These are phyloP conservation scores for Hymenochirus boettgeri DNA, from an alignment of 2,113 vertebrate genomes.

Conservation along the genomic window DNA sequence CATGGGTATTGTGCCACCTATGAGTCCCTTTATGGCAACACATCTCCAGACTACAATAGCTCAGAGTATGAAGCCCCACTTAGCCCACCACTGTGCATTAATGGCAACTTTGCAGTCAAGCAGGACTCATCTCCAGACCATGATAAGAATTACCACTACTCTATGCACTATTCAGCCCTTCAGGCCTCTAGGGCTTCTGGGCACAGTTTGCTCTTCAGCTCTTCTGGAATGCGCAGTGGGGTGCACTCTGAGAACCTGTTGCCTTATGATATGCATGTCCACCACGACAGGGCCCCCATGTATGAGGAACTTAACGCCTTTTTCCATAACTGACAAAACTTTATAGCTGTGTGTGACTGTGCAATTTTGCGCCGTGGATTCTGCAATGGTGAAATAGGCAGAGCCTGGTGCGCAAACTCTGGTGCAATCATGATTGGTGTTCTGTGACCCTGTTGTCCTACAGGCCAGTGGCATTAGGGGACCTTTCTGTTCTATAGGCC, in stretches of 20 bases:
- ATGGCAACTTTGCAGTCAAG: slow-evolving; percentile 89
- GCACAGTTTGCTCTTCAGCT: slow-evolving; percentile 82
- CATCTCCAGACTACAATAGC: slow-evolving; percentile 91
- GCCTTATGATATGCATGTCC: slow-evolving; percentile 92
- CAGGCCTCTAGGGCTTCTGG: slow-evolving; percentile 73
- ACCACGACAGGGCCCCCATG: slow-evolving; percentile 83
- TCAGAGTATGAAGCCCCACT: slow-evolving; percentile 84
- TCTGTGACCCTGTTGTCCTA: not conserved
- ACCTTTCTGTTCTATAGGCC: not conserved
- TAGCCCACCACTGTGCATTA: slow-evolving; percentile 85
- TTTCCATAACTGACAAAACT: slow-evolving; percentile 78
- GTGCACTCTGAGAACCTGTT: slow-evolving; percentile 88
- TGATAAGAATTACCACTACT: slow-evolving; percentile 89
- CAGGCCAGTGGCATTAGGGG: not conserved
- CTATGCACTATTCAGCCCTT: slow-evolving; percentile 93
- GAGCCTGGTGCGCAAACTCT: slow-evolving; percentile 4
- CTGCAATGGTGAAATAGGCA: not conserved
- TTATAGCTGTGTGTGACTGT: slow-evolving; percentile 18
- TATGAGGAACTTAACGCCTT: slow-evolving; percentile 93
- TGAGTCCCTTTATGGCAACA: slow-evolving; percentile 81
- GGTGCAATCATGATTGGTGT: not conserved
- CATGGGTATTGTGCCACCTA: slow-evolving; percentile 83
- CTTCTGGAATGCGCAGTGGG: slow-evolving; percentile 76
- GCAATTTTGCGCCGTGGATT: slow-evolving; percentile 28
- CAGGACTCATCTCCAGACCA: slow-evolving; percentile 86